These are phyloP conservation scores for Sarcophaga rosellei DNA, from an alignment of 2,888 invertebrate genomes.

Conservation along the genomic window DNA sequence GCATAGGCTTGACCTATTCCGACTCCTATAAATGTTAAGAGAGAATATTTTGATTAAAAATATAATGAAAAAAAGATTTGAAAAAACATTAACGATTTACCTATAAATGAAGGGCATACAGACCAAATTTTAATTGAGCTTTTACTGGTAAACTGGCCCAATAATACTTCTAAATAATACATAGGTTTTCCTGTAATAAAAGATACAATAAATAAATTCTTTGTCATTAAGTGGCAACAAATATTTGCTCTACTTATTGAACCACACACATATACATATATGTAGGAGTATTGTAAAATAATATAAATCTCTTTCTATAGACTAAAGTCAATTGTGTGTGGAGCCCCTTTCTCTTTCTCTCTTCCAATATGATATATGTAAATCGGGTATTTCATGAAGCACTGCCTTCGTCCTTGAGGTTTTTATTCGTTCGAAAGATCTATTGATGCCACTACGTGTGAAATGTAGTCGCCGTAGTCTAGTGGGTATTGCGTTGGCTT, in stretches of 20 bases:
- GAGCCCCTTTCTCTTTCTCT: too few relatives aligned
- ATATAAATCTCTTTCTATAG: neutral
- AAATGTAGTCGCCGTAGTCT: too few relatives aligned
- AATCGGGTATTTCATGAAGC: too few relatives aligned
- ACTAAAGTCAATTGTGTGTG: too few relatives aligned
- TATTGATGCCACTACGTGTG: too few relatives aligned
- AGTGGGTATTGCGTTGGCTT: too few relatives aligned
- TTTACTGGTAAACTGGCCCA: conserved; percentile 92
- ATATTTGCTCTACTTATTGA: neutral
- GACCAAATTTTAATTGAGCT: conserved; percentile 89
- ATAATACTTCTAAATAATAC: conserved; percentile 91
- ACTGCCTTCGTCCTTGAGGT: too few relatives aligned
- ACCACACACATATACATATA: neutral
- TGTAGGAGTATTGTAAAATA: neutral
- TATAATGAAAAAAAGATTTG: neutral
- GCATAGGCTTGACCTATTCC: conserved; percentile 86
- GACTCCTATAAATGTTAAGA: conserved; percentile 85
- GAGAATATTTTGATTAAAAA: neutral
- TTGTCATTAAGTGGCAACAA: neutral
- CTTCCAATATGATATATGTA: too few relatives aligned
- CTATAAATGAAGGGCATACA: conserved; percentile 88
- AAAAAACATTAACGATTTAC: conserved; percentile 79
- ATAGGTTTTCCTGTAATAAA: conserved; percentile 83
- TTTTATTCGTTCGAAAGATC: too few relatives aligned
- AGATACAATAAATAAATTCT: neutral